Conservation (phyloP, 2,113 vertebrate genomes). For the Nipponia nippon region DNA sequence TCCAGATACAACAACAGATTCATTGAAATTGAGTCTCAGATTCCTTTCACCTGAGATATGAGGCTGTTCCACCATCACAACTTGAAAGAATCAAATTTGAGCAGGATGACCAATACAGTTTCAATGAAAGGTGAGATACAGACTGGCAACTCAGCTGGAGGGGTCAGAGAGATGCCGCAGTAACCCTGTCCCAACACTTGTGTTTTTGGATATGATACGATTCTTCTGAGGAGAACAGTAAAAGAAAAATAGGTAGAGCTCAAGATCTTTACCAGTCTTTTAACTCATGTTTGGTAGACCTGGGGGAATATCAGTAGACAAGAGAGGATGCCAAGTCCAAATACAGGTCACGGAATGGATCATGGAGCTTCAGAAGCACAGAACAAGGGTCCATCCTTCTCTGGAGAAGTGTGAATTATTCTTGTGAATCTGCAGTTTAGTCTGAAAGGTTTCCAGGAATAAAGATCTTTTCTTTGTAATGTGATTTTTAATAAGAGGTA, state of each 20-base stretch:
- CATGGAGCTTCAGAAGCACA: neutral
- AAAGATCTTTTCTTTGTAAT: neutral
- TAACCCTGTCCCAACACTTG: neutral
- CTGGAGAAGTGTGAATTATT: neutral
- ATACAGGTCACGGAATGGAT: neutral
- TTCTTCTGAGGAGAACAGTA: neutral
- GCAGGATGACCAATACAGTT: neutral
- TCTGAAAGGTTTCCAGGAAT: neutral
- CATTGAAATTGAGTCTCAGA: neutral
- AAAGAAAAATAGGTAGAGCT: neutral
- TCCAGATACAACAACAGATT: neutral
- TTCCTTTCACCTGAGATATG: neutral
- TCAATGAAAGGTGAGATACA: neutral
- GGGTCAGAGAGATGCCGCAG: neutral
- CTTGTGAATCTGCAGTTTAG: neutral
- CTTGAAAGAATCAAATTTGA: neutral
- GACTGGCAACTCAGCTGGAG: neutral
- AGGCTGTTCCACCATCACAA: neutral
- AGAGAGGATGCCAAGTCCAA: neutral
- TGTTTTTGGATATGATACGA: neutral
- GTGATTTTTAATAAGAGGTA: neutral
- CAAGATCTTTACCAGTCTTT: neutral
- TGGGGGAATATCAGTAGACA: neutral
- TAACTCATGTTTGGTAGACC: neutral
- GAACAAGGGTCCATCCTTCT: neutral